Conservation (phyloP, 1,140 invertebrate genomes). For the Thrips palmi region DNA sequence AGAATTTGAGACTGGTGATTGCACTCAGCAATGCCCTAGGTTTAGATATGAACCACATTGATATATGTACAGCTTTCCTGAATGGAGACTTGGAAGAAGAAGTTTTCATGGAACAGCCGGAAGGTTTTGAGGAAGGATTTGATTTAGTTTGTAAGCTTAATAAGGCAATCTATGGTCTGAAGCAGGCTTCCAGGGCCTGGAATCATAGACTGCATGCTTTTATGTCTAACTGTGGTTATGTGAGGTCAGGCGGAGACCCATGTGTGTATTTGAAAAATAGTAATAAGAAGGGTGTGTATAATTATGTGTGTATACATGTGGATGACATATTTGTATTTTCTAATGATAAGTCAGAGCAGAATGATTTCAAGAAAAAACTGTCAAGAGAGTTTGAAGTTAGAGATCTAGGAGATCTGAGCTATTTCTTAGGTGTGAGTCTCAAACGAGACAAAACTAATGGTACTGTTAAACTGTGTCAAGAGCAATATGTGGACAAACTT, state of each 20-base stretch:
- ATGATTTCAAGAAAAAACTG: conserved; percentile 8
- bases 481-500: conserved; percentile 6
- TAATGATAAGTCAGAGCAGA: conserved; percentile 1
- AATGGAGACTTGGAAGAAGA: conserved; percentile 23
- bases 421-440: conserved; percentile 15
- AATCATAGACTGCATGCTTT: conserved; percentile 8
- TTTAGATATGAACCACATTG: conserved; percentile 19
- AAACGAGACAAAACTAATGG: background rate
- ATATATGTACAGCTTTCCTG: conserved; percentile 23
- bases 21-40: conserved; percentile 18
- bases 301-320: conserved; percentile 4
- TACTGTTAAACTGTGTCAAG: conserved; percentile 7
- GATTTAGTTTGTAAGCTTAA: conserved; percentile 12
- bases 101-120: conserved; percentile 23
- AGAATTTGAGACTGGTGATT: conserved; percentile 22
- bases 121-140: conserved; percentile 14
- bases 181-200: conserved; percentile 11
- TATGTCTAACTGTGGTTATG: conserved; percentile 1
- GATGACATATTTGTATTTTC: conserved; percentile 10
- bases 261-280: conserved; percentile 4
- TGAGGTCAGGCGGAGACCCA: background rate
- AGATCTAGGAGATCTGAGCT: conserved; percentile 16
- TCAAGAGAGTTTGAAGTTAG: conserved; percentile 11
- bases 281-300: background rate
- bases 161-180: conserved; percentile 13